Conservation (phyloP, 2,113 vertebrate species). For the Emydura subglobosa region DNA sequence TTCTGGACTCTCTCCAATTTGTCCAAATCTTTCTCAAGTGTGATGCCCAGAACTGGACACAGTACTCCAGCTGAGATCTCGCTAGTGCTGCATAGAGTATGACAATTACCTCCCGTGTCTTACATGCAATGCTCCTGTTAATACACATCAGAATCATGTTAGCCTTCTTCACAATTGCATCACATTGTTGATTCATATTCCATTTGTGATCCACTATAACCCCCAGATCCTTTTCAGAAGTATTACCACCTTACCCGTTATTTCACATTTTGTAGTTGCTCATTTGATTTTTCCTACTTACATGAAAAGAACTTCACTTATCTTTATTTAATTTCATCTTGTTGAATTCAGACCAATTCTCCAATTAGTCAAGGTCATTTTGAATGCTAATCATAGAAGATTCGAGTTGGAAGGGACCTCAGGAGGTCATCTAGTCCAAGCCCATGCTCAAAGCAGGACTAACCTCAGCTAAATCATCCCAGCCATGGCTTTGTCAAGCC, state of each 20-base stretch:
- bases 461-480: too few relatives aligned
- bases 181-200: neutral
- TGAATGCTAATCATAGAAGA: neutral
- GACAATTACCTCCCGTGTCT: neutral
- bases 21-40: neutral
- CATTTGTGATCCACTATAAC: neutral
- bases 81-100: neutral
- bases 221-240: neutral
- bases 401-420: too few relatives aligned
- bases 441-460: too few relatives aligned
- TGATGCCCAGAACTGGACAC: neutral
- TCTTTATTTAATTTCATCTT: neutral
- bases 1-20: neutral
- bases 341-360: neutral
- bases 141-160: neutral
- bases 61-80: neutral
- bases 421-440: too few relatives aligned
- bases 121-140: neutral
- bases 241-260: neutral
- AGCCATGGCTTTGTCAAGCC: too few relatives aligned
- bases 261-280: neutral
- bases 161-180: neutral
- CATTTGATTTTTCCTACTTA: neutral
- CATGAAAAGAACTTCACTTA: neutral
- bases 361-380: neutral